These are phyloP conservation scores for Athene noctua DNA, from an alignment of 2,113 vertebrate species.

Conservation along the genomic window DNA sequence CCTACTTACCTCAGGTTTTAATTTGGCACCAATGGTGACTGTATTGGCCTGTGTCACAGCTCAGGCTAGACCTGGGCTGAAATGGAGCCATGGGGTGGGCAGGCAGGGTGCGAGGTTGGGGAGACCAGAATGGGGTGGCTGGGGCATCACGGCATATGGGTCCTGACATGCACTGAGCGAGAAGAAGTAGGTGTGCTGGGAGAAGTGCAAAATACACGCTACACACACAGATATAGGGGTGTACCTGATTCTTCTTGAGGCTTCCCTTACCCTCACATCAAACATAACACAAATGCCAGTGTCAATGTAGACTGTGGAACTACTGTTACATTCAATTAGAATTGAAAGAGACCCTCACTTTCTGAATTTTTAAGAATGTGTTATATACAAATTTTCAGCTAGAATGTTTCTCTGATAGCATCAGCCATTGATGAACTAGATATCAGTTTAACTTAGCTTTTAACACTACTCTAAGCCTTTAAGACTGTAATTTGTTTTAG, in stretches of 20 bases:
- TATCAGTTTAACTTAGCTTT: background rate
- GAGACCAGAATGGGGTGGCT: background rate
- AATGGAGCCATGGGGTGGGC: background rate
- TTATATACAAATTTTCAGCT: background rate
- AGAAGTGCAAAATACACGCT: background rate
- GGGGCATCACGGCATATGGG: background rate
- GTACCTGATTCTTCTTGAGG: background rate
- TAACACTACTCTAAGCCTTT: background rate
- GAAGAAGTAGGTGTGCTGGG: background rate
- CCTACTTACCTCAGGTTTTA: background rate
- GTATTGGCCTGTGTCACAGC: background rate
- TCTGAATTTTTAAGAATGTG: background rate
- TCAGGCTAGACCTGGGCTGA: background rate
- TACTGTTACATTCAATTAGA: background rate
- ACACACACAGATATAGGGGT: background rate
- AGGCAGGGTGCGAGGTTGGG: accelerated
- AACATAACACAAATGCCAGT: background rate
- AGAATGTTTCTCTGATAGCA: background rate
- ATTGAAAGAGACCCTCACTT: background rate
- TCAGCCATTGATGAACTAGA: background rate
- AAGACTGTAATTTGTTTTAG: background rate
- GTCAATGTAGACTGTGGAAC: background rate
- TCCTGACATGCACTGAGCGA: background rate
- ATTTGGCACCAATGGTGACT: background rate
- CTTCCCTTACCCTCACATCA: accelerated